phyloP scores from a whole-genome alignment of 1,140 invertebrate genomes.

The Ips nitidus region DNA sequence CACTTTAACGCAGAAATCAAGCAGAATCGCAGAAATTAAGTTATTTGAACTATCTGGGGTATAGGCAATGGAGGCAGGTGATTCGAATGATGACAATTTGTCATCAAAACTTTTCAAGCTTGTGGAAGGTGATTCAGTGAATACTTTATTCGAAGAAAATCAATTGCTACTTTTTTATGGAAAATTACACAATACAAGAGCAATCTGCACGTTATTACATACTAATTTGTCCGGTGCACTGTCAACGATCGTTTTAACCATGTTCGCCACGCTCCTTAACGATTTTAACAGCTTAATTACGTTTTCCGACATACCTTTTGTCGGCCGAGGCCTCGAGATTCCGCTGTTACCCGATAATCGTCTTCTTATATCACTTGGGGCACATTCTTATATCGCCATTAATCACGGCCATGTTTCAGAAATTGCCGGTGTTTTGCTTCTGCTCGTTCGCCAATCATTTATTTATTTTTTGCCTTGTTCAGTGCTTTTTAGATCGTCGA shows the following conservation, averaged over 20 bases:
- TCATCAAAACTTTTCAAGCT: too few species aligned
- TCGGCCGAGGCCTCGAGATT: slow-evolving; percentile 16
- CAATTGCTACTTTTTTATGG: too few species aligned
- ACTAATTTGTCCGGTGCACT: slow-evolving; percentile 1
- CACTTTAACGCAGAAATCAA: too few species aligned
- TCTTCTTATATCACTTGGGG: slow-evolving; percentile 18
- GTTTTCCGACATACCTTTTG: slow-evolving; percentile 17
- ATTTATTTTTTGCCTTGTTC: slow-evolving; percentile 1
- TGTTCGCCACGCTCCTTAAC: slow-evolving; percentile 17
- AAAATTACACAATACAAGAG: too few species aligned
- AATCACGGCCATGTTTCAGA: slow-evolving; percentile 16
- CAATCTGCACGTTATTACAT: not conserved
- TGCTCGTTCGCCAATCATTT: slow-evolving; percentile 9
- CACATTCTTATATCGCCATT: slow-evolving; percentile 24
- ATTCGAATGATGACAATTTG: too few species aligned
- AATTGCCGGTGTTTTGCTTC: slow-evolving; percentile 19
- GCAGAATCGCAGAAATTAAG: too few species aligned
- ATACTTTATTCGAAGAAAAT: too few species aligned
- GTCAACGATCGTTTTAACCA: not conserved
- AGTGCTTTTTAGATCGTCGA: not conserved
- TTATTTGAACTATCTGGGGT: too few species aligned
- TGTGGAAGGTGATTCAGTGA: too few species aligned
- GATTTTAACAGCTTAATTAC: slow-evolving; percentile 25
- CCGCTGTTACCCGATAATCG: slow-evolving; percentile 17
- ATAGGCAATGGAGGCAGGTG: too few species aligned